A percentile compares a stretch with the other conserved stretches of the same genome.
Conservation (phyloP, 2,113 vertebrate species). For the Atrichornis clamosus region DNA sequence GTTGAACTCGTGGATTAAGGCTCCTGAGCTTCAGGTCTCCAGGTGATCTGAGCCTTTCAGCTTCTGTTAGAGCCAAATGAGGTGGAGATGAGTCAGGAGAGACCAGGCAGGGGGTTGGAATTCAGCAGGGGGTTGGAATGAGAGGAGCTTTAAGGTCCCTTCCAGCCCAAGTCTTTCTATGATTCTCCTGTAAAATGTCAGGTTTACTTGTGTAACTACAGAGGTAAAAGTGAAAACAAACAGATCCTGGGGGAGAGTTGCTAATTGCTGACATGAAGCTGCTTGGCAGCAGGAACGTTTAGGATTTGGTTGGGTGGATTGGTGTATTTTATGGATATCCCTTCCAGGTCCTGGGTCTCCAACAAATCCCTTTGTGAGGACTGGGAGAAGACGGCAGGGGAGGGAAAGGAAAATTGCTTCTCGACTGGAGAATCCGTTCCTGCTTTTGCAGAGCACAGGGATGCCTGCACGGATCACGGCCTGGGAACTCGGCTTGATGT, state of each 20-base stretch:
- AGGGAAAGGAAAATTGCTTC: neutral
- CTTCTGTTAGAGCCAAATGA: neutral
- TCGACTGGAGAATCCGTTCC: neutral
- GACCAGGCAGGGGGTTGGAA: neutral
- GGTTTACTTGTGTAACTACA: neutral
- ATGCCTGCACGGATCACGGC: neutral
- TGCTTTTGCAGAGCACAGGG: neutral
- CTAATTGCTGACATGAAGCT: neutral
- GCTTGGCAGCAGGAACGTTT: neutral
- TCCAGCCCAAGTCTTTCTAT: neutral
- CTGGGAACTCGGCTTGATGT: fast-evolving
- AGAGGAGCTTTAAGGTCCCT: neutral
- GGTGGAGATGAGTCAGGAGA: neutral
- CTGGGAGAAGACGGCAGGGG: neutral
- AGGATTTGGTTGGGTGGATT: neutral
- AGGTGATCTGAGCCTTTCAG: neutral
- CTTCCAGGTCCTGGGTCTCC: neutral
- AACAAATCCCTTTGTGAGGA: neutral
- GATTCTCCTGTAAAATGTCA: neutral
- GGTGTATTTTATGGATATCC: fast-evolving
- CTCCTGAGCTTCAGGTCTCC: neutral
- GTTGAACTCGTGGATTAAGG: neutral
- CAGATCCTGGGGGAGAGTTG: neutral
- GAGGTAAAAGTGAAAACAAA: neutral
- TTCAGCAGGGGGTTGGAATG: neutral